Base-by-base conservation (phyloP, 2,113 vertebrate species). In the Sprattus sprattus region DNA sequence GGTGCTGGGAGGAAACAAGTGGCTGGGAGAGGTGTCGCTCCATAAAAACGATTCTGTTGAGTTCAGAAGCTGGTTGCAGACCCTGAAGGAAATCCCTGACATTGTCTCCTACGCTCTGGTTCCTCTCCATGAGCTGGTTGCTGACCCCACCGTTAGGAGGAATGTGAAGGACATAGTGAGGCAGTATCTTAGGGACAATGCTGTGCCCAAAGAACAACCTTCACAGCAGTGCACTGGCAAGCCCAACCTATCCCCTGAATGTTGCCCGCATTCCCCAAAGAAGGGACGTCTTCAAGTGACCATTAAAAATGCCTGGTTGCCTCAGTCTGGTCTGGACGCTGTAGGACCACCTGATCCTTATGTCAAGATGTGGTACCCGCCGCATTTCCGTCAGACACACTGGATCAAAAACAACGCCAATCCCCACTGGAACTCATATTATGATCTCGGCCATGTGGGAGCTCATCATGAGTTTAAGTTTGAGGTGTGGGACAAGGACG, bases 401-500 rank as follows among this genome's bases (percentile, higher is more conserved):
- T 22, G 50, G 5, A 28, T 82, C 32, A 39, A 25, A 13, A 7
- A 81, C 18, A 32, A 82, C 15, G 32, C 81, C 11, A 85, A 85
- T 22, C 86, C 86, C 13, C 4, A 5, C 10, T 87, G 86, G 86
- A 71, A 82, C 25, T 13, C 13, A 5, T 6, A 13, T 4, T 84
- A 82, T 5, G 18, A 82, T 50, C 64, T 87, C 39, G 86, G 83
- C 16, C 32, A 28, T 0, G 86, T 87, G 2, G 39, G 45, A 32
- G 16, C 47, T 3, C 6, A 1, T 0, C 25, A 81, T 6, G 6
- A 28, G 28, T 25, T 85, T 15, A 20, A 0, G 25, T 2, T 85
- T 9, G 86, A 87, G n/a, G 83, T 87, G 25, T 87, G 86, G 86
- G 86, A 87, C 32, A 32, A 84, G 7, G 86, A 84, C 4, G 8